Base-by-base conservation (phyloP, 2,113 vertebrate genomes). In the Chroicocephalus ridibundus region DNA sequence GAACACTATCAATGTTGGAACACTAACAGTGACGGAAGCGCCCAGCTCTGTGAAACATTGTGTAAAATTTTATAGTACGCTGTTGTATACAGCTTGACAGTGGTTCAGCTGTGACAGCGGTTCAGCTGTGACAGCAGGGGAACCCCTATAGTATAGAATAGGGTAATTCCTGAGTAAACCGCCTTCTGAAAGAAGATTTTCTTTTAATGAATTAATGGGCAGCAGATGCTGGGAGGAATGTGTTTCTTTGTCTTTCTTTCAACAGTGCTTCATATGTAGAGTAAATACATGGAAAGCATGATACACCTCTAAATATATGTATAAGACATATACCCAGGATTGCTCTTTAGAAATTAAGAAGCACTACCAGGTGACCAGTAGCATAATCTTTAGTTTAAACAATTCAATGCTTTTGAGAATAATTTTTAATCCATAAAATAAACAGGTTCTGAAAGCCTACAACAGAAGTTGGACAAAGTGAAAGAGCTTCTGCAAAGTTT, bases 361-460 rank as follows among this genome's bases (percentile, higher is more conserved):
- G 24, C 60, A 57, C n/a, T 81, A 31, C 42, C 40, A 86, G 38
- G 31, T 8, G 11, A 84, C 47, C 19, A 61, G 42, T 38, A 74
- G n/a, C 76, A 75, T 21, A 74, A 92, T 74, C 64, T 92, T 76
- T 66, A 57, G 25, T 70, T 90, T 51, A 88, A 87, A 66, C 22
- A 82, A 40, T 46, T 68, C 36, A 42, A 13, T 75, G 82, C 34
- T 82, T 80, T 6, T n/a, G 24, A 47, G n/a, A 91, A 82, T 60
- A 75, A 40, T 44, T 91, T 80, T 86, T 22, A 89, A 91, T 15
- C 57, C 25, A 4, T 72, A 81, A 54, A 51, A 81, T 31, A 82
- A 89, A 49, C 34, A 42, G 52, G 34, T 80, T 91, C 82, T 85
- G 70, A 95, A 95, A 82, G 46, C 31, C 34, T 79, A 7, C 27